These are phyloP conservation scores for Taenioides sp. DNA, from an alignment of 2,797 vertebrate species.

Conservation along the genomic window DNA sequence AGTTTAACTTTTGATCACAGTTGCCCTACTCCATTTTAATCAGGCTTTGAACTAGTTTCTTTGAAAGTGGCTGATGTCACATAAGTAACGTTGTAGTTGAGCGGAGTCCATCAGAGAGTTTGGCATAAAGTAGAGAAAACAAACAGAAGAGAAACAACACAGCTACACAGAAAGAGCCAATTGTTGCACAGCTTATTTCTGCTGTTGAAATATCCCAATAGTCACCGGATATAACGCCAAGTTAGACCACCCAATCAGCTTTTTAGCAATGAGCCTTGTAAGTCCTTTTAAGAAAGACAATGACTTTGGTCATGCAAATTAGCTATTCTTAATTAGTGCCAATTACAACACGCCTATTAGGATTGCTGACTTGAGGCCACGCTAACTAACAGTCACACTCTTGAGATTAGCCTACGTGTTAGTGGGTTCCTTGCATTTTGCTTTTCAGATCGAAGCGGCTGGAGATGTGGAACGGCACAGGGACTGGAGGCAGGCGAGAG, in stretches of 20 bases:
- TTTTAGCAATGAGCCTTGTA: slow-evolving; percentile 53
- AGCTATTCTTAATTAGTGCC: slow-evolving; percentile 72
- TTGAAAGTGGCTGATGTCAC: slow-evolving; percentile 64
- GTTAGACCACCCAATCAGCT: slow-evolving; percentile 53
- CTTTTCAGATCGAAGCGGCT: slow-evolving; percentile 57
- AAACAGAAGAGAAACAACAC: slow-evolving; percentile 1
- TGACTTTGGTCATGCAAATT: slow-evolving; percentile 64
- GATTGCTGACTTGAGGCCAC: slow-evolving; percentile 62
- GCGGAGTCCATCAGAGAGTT: slow-evolving; percentile 17
- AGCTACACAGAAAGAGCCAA: slow-evolving; percentile 12
- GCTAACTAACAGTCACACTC: slow-evolving; percentile 58
- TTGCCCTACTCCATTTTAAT: slow-evolving; percentile 65
- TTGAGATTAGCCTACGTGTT: slow-evolving; percentile 56
- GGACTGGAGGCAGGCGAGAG: slow-evolving; percentile 40
- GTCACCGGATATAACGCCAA: slow-evolving; percentile 30
- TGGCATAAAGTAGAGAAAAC: slow-evolving; percentile 24
- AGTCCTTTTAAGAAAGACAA: slow-evolving; percentile 64
- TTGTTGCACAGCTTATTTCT: not conserved
- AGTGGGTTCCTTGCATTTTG: slow-evolving; percentile 53
- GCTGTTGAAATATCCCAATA: slow-evolving; percentile 8
- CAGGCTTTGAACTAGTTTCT: slow-evolving; percentile 68
- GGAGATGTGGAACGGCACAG: slow-evolving; percentile 40
- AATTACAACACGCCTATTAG: slow-evolving; percentile 76
- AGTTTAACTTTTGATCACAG: slow-evolving; percentile 77
- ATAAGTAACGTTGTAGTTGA: slow-evolving; percentile 44